Evolutionary conservation across 2,888 invertebrate genomes (phyloP).

Genomic region (Leptopilina syphax): DNA sequence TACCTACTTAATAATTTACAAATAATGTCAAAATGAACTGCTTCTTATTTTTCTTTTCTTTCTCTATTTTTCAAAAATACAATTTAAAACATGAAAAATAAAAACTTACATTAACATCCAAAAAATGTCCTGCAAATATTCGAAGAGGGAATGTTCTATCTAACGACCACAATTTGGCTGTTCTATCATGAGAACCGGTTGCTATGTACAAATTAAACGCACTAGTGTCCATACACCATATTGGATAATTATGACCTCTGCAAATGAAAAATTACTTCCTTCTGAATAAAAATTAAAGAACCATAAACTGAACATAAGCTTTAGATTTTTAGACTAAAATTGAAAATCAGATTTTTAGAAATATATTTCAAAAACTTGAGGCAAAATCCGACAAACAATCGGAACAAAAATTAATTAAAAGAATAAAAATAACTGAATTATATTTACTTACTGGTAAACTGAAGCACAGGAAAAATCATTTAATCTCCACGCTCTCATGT

Average conservation of each 20-base stretch:
- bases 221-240: slow-evolving; percentile 91
- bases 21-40: not conserved
- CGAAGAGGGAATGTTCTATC: slow-evolving; percentile 90
- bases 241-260: slow-evolving; percentile 91
- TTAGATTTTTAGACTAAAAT: not conserved
- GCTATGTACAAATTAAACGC: slow-evolving; percentile 83
- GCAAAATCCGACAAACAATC: too few species aligned
- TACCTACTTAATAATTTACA: not conserved
- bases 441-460: slow-evolving; percentile 80
- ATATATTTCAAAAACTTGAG: not conserved
- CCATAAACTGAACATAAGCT: not conserved
- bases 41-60: too few species aligned
- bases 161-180: slow-evolving; percentile 88
- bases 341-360: not conserved
- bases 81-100: slow-evolving; percentile 32
- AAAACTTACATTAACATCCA: slow-evolving; percentile 88
- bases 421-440: not conserved
- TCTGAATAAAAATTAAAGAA: not conserved
- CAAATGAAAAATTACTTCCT: slow-evolving; percentile 62
- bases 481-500: slow-evolving; percentile 87
- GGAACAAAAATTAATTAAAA: slow-evolving; percentile 24
- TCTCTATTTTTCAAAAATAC: not conserved
- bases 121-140: slow-evolving; percentile 91
- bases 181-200: slow-evolving; percentile 89
- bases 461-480: slow-evolving; percentile 84